phyloP scores from a whole-genome alignment of 2,797 vertebrate genomes.

The Clarias platycephalus region DNA sequence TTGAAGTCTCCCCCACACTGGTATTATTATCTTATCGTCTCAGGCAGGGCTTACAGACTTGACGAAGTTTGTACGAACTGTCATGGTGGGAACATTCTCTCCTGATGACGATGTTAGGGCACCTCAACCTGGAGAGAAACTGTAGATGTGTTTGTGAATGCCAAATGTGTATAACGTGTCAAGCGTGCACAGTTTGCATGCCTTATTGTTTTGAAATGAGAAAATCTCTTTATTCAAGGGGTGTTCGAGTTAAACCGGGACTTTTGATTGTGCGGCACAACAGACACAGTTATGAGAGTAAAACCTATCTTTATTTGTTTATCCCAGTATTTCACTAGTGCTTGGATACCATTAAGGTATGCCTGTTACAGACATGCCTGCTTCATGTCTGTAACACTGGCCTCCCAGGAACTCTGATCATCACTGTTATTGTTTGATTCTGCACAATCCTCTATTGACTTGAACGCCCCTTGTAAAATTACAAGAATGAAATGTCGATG shows the following conservation, averaged over 20 bases:
- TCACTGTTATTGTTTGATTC: too few species aligned
- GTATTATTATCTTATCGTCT: constrained; percentile 28
- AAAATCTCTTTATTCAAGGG: background rate
- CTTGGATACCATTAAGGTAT: too few species aligned
- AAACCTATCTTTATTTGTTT: too few species aligned
- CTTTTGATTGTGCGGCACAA: too few species aligned
- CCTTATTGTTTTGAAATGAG: background rate
- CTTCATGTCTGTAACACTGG: too few species aligned
- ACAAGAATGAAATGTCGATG: background rate
- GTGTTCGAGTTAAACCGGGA: too few species aligned
- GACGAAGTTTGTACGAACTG: constrained; percentile 4
- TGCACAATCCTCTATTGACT: too few species aligned
- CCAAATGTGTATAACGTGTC: background rate
- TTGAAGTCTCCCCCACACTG: background rate
- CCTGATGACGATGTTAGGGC: background rate
- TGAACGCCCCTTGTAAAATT: background rate
- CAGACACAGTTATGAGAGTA: too few species aligned
- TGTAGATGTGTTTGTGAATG: background rate
- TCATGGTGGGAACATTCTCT: constrained; percentile 6
- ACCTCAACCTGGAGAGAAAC: background rate
- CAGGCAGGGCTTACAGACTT: constrained; percentile 10
- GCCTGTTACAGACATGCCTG: too few species aligned
- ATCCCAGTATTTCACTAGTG: too few species aligned
- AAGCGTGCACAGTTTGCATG: background rate
- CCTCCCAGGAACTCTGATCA: too few species aligned